Conservation (phyloP, 30 jellyfish, hydroid and myxozoan genomes). For the Cassiopea xamachana region DNA sequence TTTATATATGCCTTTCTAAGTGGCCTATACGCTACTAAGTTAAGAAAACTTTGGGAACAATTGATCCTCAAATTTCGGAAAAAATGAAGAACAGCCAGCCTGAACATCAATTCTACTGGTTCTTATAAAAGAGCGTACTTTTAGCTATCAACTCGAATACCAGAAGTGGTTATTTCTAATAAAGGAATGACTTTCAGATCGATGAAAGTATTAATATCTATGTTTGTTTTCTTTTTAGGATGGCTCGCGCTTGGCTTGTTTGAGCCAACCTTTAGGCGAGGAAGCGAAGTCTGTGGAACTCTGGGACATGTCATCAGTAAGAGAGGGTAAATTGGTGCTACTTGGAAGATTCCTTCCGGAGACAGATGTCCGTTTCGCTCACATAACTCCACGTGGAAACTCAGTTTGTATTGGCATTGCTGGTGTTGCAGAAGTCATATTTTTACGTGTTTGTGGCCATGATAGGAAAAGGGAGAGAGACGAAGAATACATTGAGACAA, state of each 20-base stretch:
- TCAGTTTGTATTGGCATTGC: slow-evolving; percentile 58
- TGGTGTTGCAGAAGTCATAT: slow-evolving; percentile 44
- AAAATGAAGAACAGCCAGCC: no score
- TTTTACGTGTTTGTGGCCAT: slow-evolving; percentile 66
- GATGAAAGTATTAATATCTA: no score
- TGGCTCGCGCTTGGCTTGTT: slow-evolving; percentile 31
- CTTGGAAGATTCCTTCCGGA: slow-evolving; percentile 81
- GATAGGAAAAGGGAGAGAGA: slow-evolving; percentile 30
- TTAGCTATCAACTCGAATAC: no score
- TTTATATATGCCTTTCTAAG: no score
- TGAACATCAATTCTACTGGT: no score
- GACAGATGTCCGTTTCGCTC: slow-evolving; percentile 67
- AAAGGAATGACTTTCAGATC: no score
- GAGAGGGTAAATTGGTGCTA: slow-evolving; percentile 28
- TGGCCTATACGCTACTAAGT: no score
- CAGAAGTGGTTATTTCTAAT: no score
- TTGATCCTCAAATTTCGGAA: no score
- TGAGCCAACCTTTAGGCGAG: slow-evolving; percentile 47
- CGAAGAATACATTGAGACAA: slow-evolving; percentile 41
- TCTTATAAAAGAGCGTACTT: no score
- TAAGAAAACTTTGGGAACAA: no score
- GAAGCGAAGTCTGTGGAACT: slow-evolving; percentile 53
- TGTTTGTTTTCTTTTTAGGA: slow-evolving; percentile 30
- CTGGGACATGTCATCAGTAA: slow-evolving; percentile 64
- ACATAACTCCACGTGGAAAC: slow-evolving; percentile 61